phyloP scores from a whole-genome alignment of 2,888 invertebrate species.

The Thysanoteuthis rhombus region DNA sequence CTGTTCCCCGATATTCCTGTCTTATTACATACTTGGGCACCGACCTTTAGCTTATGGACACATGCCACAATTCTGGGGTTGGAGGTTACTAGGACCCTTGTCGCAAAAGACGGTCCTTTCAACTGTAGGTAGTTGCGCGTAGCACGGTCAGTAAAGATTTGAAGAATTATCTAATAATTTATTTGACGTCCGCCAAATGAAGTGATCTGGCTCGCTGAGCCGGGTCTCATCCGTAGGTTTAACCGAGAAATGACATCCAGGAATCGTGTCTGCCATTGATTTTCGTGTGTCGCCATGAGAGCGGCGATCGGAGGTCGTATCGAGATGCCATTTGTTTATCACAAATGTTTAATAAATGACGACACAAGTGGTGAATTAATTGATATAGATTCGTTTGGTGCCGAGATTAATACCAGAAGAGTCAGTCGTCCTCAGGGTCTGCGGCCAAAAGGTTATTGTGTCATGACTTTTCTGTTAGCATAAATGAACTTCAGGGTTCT shows the following conservation, averaged over 20 bases:
- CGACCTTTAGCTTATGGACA: not conserved
- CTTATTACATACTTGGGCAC: not conserved
- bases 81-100: not conserved
- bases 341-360: not conserved
- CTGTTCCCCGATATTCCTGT: not conserved
- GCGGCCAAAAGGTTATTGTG: not conserved
- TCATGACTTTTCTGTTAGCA: not conserved
- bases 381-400: not conserved
- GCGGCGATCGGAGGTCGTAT: not conserved
- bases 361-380: not conserved
- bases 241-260: not conserved
- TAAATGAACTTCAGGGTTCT: not conserved
- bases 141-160: not conserved
- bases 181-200: not conserved
- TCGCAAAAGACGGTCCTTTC: not conserved
- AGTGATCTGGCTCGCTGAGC: conserved; percentile 12
- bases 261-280: not conserved
- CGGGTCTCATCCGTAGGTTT: not conserved
- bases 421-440: not conserved
- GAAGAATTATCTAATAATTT: conserved; percentile 12
- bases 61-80: not conserved
- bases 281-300: not conserved
- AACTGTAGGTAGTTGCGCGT: not conserved
- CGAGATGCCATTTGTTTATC: not conserved
- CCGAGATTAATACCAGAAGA: not conserved